A percentile compares a stretch with the other conserved stretches of the same genome.
Evolutionary conservation across 2,113 vertebrate genomes (phyloP).

Genomic region (Eptesicus fuscus): DNA sequence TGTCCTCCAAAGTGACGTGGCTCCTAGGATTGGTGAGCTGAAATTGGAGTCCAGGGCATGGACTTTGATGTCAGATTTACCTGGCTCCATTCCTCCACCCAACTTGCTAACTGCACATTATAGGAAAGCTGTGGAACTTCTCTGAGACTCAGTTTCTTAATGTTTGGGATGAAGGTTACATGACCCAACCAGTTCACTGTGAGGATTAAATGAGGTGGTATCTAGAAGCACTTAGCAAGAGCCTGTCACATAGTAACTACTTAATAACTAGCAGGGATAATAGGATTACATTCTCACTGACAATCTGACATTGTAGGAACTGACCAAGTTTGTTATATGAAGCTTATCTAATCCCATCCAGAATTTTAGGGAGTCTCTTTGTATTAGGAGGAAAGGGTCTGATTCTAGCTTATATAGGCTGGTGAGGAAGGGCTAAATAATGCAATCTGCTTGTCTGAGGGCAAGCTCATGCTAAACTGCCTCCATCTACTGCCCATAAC

Average conservation of each 20-base stretch:
- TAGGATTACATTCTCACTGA: background rate
- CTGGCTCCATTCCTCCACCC: background rate
- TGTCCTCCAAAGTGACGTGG: background rate
- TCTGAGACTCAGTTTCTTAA: background rate
- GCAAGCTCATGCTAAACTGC: background rate
- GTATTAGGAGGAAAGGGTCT: background rate
- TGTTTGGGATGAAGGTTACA: background rate
- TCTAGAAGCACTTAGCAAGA: background rate
- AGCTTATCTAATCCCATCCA: background rate
- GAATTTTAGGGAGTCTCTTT: background rate
- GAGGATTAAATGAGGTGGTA: background rate
- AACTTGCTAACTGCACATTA: background rate
- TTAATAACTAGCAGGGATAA: background rate
- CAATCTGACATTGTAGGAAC: background rate
- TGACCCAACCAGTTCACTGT: background rate
- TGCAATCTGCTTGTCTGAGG: background rate
- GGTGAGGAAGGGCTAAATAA: background rate
- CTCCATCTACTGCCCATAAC: background rate
- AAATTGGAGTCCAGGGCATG: background rate
- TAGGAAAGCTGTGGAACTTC: background rate
- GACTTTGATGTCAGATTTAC: background rate
- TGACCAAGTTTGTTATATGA: background rate
- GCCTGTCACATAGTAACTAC: background rate
- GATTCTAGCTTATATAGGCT: background rate
- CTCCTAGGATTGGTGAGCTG: background rate